Evolutionary conservation across 2,113 vertebrate species (phyloP), one percentile per base, ranked within the genome.

Genomic region (Loxodonta africana): DNA sequence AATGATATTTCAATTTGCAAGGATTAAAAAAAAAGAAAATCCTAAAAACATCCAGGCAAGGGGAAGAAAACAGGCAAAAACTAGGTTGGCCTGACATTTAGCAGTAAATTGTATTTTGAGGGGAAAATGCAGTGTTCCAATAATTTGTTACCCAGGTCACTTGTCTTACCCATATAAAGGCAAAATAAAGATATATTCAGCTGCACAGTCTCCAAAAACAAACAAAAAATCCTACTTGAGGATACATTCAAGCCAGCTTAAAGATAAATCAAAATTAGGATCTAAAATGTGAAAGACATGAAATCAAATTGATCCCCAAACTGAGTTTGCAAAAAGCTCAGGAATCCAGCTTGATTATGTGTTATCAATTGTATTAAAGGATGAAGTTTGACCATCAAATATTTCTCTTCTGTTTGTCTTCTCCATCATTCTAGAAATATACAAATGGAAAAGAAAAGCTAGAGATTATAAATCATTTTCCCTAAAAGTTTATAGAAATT

Each of bases 191-290:
- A 23, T 44, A 80, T 65, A 44, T 17, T 87, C 10, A 69, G 14
- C 33, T 53, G 5, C 21, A 89, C 28, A 71, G 30, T 44, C n/a
- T 88, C n/a, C 44, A 88, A 93, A 83, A 77, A 46, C 18, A 96
- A 76, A 90, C 28, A 41, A 90, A 92, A 63, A 77, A 14, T 41
- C 25, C 46, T 80, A 53, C n/a, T 76, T 71, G n/a, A 95, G 23
- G 25, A 83, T 46, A 74, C 9, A 69, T 25, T 69, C 48, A 9
- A 90, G 6, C 6, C 57, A 88, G 65, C 51, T 83, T 25, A 86
- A 97, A 76, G 18, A 88, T 65, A 63, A 91, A 20, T 25, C 48
- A 91, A 83, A 89, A 88, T 94, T 51, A 92, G 51, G 2, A 83
- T 46, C 18, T 86, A 90, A 94, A 85, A n/a, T 71, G 33, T 90